These are phyloP conservation scores for Fulica atra DNA, from an alignment of 2,113 vertebrate genomes.

Conservation along the genomic window DNA sequence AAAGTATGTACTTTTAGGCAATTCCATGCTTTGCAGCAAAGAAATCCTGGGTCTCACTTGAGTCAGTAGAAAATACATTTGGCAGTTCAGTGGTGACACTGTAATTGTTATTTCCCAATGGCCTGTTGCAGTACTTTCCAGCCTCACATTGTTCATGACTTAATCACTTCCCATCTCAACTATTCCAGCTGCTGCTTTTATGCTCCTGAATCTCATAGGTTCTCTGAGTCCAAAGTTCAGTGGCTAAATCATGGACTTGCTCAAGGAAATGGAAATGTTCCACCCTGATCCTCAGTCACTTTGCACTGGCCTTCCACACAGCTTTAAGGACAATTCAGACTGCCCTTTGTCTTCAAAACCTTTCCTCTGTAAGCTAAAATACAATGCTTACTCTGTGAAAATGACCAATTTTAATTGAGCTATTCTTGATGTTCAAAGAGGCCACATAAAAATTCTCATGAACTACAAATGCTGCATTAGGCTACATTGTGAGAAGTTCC, in stretches of 20 bases:
- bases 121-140: conserved; percentile 44
- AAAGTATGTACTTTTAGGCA: neutral
- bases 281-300: conserved; percentile 15
- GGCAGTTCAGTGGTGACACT: neutral
- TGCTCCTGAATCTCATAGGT: neutral
- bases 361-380: neutral
- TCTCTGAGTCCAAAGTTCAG: conserved; percentile 28
- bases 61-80: neutral
- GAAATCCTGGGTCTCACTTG: neutral
- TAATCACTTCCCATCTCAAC: conserved; percentile 44
- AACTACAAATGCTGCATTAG: neutral
- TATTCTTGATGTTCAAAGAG: neutral
- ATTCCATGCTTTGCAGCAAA: neutral
- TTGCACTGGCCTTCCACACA: neutral
- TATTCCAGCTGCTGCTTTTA: conserved; percentile 14
- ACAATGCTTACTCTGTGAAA: neutral
- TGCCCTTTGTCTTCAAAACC: conserved; percentile 16
- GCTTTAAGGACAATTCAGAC: neutral
- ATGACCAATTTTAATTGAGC: neutral
- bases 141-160: neutral
- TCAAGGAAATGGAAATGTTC: conserved; percentile 38
- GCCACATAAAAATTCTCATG: neutral
- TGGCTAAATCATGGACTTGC: neutral
- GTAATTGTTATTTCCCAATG: conserved; percentile 26
- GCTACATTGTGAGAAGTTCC: neutral